Evolutionary conservation across 2,888 invertebrate species (phyloP).

Genomic region (Eristalis tenax): DNA sequence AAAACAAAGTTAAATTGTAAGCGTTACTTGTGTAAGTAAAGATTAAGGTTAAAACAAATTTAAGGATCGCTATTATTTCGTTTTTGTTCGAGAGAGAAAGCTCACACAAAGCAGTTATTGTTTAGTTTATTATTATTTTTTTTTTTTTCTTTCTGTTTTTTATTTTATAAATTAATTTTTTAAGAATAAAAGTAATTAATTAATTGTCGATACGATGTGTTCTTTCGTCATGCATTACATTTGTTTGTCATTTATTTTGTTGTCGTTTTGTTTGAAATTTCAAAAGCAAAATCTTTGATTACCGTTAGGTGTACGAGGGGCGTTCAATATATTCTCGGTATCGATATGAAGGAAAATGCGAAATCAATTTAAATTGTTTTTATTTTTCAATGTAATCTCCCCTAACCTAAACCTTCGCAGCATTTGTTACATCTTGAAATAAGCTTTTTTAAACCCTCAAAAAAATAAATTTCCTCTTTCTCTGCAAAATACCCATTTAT

Average conservation of each 20-base stretch:
- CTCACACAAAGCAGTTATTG: slow-evolving; percentile 51
- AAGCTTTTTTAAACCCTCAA: too few relatives aligned
- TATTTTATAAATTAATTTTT: slow-evolving; percentile 66
- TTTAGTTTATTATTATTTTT: slow-evolving; percentile 50
- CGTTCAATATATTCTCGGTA: too few relatives aligned
- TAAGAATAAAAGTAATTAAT: slow-evolving; percentile 72
- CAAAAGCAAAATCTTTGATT: neutral
- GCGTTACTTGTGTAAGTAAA: slow-evolving; percentile 66
- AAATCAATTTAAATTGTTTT: too few relatives aligned
- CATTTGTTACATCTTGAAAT: too few relatives aligned
- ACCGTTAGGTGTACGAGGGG: too few relatives aligned
- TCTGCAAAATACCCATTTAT: too few relatives aligned
- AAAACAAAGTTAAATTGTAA: slow-evolving; percentile 69
- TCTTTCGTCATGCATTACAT: slow-evolving; percentile 6
- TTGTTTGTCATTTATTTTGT: neutral
- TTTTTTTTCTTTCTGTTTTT: slow-evolving; percentile 54
- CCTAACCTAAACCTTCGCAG: too few relatives aligned
- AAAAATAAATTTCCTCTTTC: too few relatives aligned
- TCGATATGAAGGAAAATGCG: too few relatives aligned
- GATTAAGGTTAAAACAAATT: slow-evolving; percentile 47
- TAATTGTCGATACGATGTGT: slow-evolving; percentile 59
- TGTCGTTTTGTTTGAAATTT: too few relatives aligned
- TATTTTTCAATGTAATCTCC: too few relatives aligned
- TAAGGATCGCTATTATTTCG: slow-evolving; percentile 50
- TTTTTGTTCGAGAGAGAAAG: slow-evolving; percentile 37